Evolutionary conservation across 2,113 vertebrate genomes (phyloP), one percentile per base, ranked within the genome.

Genomic region (Mobula birostris): DNA sequence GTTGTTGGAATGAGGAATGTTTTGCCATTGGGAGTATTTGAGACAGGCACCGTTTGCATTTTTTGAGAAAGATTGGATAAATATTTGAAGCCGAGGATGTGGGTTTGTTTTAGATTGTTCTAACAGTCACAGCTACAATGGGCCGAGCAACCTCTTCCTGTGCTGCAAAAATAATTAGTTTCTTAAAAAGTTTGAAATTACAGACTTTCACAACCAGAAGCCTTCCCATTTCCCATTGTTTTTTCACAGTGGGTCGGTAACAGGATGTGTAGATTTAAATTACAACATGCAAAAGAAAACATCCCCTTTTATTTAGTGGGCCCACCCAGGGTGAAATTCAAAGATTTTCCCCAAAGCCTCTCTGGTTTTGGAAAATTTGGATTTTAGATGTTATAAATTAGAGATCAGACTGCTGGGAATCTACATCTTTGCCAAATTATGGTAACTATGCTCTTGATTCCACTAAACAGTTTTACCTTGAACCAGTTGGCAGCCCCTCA

Each of bases 201-300:
- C 82, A 40, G 80, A 83, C 40, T 85, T 85, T 56, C 48, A 58
- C 48, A 85, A 85, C 14, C 82, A 85, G 85, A 40, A 93, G 90
- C 27, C 21, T 48, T 74, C 90, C 40, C 90, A 74, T 40, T 93
- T 93, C 68, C 68, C 36, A 72, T 74, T 93, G 90, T 74, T 93
- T 93, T 93, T 74, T 24, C 90, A 93, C 21, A 48, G 36, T 74
- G 32, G 85, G 66, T 48, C 90, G 48, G 70, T 48, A 93, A 93
- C 90, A 93, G 90, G 90, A 93, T 93, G 40, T 74, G 90, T 93
- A 93, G 90, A 40, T 93, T 93, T 48, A 19, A 74, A 48, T 93
- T 93, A 74, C 48, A 72, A 24, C 85, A 90, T n/a, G 36, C 7
- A 93, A 90, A 72, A 93, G 82, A 85, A 85, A 85, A 85, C 82